Conservation (phyloP, 2,888 invertebrate genomes). For the Metacarcinus magister region DNA sequence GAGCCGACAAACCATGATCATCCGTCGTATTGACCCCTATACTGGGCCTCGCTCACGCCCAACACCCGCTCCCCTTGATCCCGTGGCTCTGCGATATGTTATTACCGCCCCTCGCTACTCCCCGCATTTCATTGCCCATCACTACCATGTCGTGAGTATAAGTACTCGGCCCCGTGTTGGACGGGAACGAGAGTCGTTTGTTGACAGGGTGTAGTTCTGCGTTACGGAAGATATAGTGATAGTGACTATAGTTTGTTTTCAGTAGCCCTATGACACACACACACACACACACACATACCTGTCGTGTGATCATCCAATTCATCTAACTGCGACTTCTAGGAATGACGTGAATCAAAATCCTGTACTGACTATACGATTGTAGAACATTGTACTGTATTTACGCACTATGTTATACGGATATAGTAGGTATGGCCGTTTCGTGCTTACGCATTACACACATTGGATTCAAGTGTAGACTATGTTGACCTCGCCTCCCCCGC, state of each 20-base stretch:
- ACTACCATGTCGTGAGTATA: neutral
- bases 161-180: neutral
- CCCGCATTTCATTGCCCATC: neutral
- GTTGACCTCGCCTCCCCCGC: too few relatives aligned
- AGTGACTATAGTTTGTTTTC: neutral
- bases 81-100: neutral
- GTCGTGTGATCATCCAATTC: too few relatives aligned
- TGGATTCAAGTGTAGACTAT: too few relatives aligned
- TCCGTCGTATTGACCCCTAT: neutral
- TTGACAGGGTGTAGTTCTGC: neutral
- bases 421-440: too few relatives aligned
- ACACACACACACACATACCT: neutral
- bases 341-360: too few relatives aligned
- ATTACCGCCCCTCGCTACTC: neutral
- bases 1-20: neutral
- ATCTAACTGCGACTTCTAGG: too few relatives aligned
- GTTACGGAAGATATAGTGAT: neutral
- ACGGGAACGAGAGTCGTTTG: neutral
- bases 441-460: too few relatives aligned
- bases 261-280: neutral
- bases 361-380: too few relatives aligned
- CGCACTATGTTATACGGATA: too few relatives aligned
- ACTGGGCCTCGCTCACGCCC: neutral
- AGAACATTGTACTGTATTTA: too few relatives aligned
- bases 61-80: neutral